These are phyloP conservation scores for Isurus oxyrinchus DNA, from an alignment of 2,113 vertebrate species.

Conservation along the genomic window DNA sequence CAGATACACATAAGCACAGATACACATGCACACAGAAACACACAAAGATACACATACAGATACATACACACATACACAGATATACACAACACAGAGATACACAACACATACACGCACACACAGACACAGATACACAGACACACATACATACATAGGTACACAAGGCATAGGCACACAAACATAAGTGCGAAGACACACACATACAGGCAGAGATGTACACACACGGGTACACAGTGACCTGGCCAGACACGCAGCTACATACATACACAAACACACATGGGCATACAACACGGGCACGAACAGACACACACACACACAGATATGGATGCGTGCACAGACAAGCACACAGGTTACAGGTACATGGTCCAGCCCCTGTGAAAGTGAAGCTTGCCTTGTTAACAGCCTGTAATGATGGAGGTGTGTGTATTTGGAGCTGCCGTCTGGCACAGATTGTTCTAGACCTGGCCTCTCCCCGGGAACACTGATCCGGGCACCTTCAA, in stretches of 20 bases:
- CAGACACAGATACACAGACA: neutral
- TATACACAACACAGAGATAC: neutral
- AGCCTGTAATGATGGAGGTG: slow-evolving; percentile 79
- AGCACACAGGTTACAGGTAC: slow-evolving; percentile 53
- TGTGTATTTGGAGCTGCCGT: slow-evolving; percentile 66
- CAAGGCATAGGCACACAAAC: neutral
- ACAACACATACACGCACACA: neutral
- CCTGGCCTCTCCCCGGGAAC: slow-evolving; percentile 76
- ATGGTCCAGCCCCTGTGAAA: slow-evolving; percentile 67
- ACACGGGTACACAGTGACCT: too few species aligned
- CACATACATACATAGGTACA: neutral
- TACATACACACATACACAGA: neutral
- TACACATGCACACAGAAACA: neutral
- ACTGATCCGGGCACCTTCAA: slow-evolving; percentile 91
- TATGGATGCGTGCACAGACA: too few species aligned
- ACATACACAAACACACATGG: neutral
- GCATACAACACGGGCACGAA: neutral
- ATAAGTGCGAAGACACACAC: neutral
- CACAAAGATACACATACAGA: neutral
- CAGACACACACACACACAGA: neutral
- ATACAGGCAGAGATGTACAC: neutral
- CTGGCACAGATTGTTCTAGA: slow-evolving; percentile 79
- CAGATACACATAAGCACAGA: neutral
- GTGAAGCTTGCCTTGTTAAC: slow-evolving; percentile 81
- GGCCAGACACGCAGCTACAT: too few species aligned